Percentiles rank a stretch among this genome's conserved stretches.
These are phyloP conservation scores for Psix sp. DNA, from an alignment of 1,140 invertebrate genomes.

Conservation along the genomic window DNA sequence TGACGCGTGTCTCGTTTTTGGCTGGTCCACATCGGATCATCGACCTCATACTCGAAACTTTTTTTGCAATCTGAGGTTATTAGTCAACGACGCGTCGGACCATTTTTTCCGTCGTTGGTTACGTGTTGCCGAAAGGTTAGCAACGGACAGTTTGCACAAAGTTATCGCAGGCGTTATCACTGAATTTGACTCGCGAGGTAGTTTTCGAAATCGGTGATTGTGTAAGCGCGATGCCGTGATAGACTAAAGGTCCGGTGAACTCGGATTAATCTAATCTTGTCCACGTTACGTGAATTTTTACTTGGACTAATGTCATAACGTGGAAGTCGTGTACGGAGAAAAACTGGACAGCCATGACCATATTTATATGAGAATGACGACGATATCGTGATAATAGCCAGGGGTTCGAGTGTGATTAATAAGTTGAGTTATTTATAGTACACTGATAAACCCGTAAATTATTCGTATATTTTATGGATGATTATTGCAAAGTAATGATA, in stretches of 20 bases:
- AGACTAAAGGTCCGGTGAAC: slow-evolving; percentile 45
- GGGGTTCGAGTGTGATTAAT: slow-evolving; percentile 39
- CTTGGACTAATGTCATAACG: slow-evolving; percentile 45
- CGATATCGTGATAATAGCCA: slow-evolving; percentile 45
- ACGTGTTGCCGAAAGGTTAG: slow-evolving; percentile 13
- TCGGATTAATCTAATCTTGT: slow-evolving; percentile 40
- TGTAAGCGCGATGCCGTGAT: slow-evolving; percentile 36
- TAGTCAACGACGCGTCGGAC: slow-evolving; percentile 31
- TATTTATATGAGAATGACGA: slow-evolving; percentile 46
- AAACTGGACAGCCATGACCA: slow-evolving; percentile 54
- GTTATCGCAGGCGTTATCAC: slow-evolving; percentile 33
- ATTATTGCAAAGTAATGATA: too few relatives aligned
- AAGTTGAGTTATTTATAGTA: slow-evolving; percentile 35
- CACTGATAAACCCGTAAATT: slow-evolving; percentile 21
- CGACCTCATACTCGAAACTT: slow-evolving; percentile 42
- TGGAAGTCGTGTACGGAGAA: slow-evolving; percentile 47
- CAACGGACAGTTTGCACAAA: slow-evolving; percentile 30
- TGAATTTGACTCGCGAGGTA: slow-evolving; percentile 19
- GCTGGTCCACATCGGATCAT: slow-evolving; percentile 51
- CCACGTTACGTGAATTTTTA: slow-evolving; percentile 42
- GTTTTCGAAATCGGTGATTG: slow-evolving; percentile 38
- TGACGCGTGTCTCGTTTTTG: slow-evolving; percentile 49
- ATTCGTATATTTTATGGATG: too few relatives aligned
- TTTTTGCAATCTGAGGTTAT: slow-evolving; percentile 42
- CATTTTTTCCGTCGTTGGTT: slow-evolving; percentile 5